These are phyloP conservation scores for Aphelenchoides fujianensis DNA, from an alignment of 1,140 invertebrate species.

Conservation along the genomic window DNA sequence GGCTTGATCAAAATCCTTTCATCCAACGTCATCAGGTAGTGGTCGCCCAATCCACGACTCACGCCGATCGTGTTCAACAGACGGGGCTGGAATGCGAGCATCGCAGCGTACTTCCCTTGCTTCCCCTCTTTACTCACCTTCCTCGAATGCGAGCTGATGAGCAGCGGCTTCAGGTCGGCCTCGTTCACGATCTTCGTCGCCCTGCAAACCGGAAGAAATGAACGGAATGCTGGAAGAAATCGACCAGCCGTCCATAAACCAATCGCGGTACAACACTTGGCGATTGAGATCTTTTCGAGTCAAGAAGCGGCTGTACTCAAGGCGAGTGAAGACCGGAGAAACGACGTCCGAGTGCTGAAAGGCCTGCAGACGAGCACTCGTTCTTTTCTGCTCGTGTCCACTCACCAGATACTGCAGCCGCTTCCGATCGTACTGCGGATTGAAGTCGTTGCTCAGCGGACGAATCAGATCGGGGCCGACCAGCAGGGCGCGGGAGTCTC, in stretches of 20 bases:
- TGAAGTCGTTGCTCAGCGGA: slow-evolving; percentile 72
- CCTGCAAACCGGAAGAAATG: slow-evolving; percentile 54
- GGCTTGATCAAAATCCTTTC: slow-evolving; percentile 76
- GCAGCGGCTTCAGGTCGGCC: slow-evolving; percentile 73
- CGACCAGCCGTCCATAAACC: slow-evolving; percentile 76
- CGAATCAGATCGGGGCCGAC: slow-evolving; percentile 65
- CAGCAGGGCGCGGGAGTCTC: slow-evolving; percentile 74
- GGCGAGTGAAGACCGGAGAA: slow-evolving; percentile 72
- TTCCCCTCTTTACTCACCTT: slow-evolving; percentile 66
- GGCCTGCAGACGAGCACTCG: slow-evolving; percentile 65
- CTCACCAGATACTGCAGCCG: slow-evolving; percentile 69
- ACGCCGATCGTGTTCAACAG: slow-evolving; percentile 81
- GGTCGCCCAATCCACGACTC: slow-evolving; percentile 81
- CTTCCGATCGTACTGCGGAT: slow-evolving; percentile 71
- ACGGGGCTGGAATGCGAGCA: slow-evolving; percentile 68
- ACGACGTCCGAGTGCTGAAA: slow-evolving; percentile 68
- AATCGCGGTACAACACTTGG: slow-evolving; percentile 74
- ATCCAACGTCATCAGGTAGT: slow-evolving; percentile 74
- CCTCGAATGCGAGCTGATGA: slow-evolving; percentile 77
- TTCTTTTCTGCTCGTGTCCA: not conserved
- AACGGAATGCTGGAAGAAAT: slow-evolving; percentile 13
- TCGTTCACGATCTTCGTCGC: slow-evolving; percentile 73
- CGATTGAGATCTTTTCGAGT: slow-evolving; percentile 72
- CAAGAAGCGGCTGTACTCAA: slow-evolving; percentile 73
- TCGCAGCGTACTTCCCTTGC: slow-evolving; percentile 37